Base-by-base conservation (phyloP, 2,113 vertebrate genomes). In the Eptatretus burgeri region DNA sequence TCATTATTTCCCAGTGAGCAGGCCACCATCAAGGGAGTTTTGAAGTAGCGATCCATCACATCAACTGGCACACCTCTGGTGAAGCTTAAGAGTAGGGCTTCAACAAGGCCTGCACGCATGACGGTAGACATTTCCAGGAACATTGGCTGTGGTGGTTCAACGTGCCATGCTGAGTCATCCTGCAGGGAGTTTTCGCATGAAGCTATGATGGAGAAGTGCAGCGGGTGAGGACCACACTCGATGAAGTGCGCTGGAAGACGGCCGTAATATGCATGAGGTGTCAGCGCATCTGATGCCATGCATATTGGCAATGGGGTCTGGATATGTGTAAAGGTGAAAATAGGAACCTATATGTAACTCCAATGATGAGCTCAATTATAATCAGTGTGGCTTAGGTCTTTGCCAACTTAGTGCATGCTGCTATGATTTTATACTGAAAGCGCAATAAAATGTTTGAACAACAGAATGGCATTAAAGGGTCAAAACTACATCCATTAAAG, bases 1-100 rank as follows among this genome's bases (percentile, higher is more conserved):
- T 82, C 75, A 2, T 72, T 74, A 68, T 78, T 85, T 10, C 87
- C 89, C 63, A 19, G 76, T 19, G 74, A 70, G 68, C 86, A 93
- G 0, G 85, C 86, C 5, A 72, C 71, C 81, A 87, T 94, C 50
- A 96, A 73, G 0, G 87, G 87, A 0, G 87, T 93, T 76, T 85
- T 91, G 71, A 83, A 94, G 52, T 75, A 84, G 62, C 66, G 73
- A 65, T 98, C 87, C 60, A 76, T 76, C 51, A 83, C 67, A 63
- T 98, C 80, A 69, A 94, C 78, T 1, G 80, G 76, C 18, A 93
- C 75, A 2, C 79, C 80, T 16, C 78, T 70, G 2, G 74, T 76
- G 51, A 95, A 78, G 0, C 87, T 89, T 5, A 80, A 79, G 68
- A 79, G 77, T 66, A 98, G 70, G 17, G 89, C 82, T 14, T 79